Conservation (phyloP, 2,113 vertebrate genomes). For the Chionis minor region DNA sequence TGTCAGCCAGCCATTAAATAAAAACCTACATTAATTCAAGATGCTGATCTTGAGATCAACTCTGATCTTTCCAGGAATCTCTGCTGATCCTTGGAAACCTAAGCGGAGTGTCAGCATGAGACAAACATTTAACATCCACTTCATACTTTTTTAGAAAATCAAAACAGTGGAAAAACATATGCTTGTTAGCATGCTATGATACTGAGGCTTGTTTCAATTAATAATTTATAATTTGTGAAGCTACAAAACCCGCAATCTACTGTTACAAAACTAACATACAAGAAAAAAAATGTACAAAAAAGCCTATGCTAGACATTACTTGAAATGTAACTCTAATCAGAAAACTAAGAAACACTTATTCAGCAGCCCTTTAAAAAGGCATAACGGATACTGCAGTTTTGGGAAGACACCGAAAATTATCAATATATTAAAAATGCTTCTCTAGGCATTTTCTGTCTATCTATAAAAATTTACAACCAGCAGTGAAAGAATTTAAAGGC, state of each 20-base stretch:
- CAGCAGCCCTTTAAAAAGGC: not conserved
- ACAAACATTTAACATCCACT: not conserved
- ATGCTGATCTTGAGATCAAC: not conserved
- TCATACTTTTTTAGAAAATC: not conserved
- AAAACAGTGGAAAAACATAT: not conserved
- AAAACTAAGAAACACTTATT: not conserved
- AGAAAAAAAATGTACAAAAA: not conserved
- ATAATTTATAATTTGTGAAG: not conserved
- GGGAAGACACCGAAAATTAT: not conserved
- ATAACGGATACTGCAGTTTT: not conserved
- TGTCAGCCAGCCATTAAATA: not conserved
- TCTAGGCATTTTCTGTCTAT: not conserved
- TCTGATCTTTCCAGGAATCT: not conserved
- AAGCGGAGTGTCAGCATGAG: not conserved
- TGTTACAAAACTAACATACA: not conserved
- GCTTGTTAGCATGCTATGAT: not conserved
- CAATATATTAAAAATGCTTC: conserved; percentile 5
- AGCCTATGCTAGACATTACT: not conserved
- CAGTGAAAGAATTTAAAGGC: not conserved
- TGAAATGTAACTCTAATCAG: not conserved
- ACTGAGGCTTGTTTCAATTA: not conserved
- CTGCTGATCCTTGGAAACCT: not conserved
- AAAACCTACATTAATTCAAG: not conserved
- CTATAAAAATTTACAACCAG: not conserved
- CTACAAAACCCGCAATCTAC: not conserved